Percentiles rank a stretch among this genome's conserved stretches.
phyloP scores from a whole-genome alignment of 2,888 invertebrate species.

The Clivina fossor region DNA sequence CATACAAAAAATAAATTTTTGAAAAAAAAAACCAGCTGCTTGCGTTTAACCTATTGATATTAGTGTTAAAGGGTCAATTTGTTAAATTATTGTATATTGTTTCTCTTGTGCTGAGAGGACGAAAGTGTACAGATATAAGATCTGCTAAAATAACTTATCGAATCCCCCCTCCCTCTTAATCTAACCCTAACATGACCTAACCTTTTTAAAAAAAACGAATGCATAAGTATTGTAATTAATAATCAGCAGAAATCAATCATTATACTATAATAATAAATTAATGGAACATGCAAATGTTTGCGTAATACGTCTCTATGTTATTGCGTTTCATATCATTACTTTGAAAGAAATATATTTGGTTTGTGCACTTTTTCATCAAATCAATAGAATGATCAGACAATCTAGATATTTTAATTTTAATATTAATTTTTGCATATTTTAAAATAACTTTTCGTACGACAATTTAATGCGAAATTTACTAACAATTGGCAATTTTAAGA shows the following conservation, averaged over 20 bases:
- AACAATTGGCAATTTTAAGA: no score
- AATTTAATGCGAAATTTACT: no score
- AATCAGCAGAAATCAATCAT: slow-evolving; percentile 19
- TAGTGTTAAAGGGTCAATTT: slow-evolving; percentile 30
- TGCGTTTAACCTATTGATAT: slow-evolving; percentile 33
- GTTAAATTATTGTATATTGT: slow-evolving; percentile 20
- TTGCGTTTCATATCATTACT: slow-evolving; percentile 20
- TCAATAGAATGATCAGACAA: slow-evolving; percentile 34
- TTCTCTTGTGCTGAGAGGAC: slow-evolving; percentile 23
- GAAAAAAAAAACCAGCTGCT: slow-evolving; percentile 18
- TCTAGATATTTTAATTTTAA: background rate
- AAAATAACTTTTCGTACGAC: no score
- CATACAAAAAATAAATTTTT: slow-evolving; percentile 14
- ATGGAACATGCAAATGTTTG: no score
- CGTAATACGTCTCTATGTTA: no score
- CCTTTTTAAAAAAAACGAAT: no score
- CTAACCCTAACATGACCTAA: slow-evolving; percentile 4
- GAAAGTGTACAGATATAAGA: slow-evolving; percentile 30
- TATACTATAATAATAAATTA: no score
- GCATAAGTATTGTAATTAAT: slow-evolving; percentile 19
- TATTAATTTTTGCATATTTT: background rate
- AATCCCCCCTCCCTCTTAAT: no score
- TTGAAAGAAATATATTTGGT: no score
- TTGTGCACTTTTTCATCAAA: slow-evolving; percentile 22
- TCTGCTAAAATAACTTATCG: slow-evolving; percentile 24